phyloP scores from a whole-genome alignment of 2,113 vertebrate genomes.

The Corythornis madagascariensis region DNA sequence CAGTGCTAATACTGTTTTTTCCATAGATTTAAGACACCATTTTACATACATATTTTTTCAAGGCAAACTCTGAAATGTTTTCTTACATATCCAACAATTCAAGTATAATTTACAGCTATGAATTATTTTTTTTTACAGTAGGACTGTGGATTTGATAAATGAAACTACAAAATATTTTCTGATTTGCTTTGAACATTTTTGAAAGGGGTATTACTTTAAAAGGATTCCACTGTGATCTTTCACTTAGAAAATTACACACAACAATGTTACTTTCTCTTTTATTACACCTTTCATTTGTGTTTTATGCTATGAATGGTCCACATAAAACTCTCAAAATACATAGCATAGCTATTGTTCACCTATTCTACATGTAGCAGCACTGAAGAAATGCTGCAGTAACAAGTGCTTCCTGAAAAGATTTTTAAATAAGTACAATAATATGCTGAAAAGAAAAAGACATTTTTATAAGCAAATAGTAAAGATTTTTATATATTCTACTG shows the following conservation, averaged over 20 bases:
- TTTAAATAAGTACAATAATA: constrained; percentile 30
- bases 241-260: neutral
- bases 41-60: neutral
- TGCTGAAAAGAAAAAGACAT: constrained; percentile 1
- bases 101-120: neutral
- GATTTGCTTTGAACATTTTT: neutral
- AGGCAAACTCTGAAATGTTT: neutral
- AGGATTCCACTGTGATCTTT: neutral
- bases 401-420: constrained; percentile 12
- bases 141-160: neutral
- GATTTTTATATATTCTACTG: neutral
- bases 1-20: neutral
- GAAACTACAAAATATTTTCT: neutral
- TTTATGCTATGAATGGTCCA: neutral
- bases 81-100: neutral
- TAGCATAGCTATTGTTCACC: constrained; percentile 38
- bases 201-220: neutral
- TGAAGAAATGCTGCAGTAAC: constrained; percentile 29
- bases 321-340: constrained; percentile 31
- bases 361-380: constrained; percentile 22
- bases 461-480: constrained; percentile 40
- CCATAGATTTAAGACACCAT: neutral
- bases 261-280: neutral
- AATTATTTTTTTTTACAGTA: neutral
- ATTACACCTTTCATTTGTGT: constrained; percentile 22